Evolutionary conservation across 2,113 vertebrate species (phyloP).

Genomic region (Mellivora capensis): DNA sequence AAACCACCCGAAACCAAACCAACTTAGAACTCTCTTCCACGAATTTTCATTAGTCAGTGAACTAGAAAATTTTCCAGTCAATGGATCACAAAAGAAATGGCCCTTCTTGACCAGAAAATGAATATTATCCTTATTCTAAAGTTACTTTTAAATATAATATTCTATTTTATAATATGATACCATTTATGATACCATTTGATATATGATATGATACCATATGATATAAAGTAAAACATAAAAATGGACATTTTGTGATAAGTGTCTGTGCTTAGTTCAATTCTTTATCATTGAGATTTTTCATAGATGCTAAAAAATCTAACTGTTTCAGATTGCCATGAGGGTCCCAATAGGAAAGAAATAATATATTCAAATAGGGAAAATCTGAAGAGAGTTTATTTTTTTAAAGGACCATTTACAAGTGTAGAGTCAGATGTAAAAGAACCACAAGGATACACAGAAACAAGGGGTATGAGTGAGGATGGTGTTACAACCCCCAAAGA

Average conservation of each 20-base stretch:
- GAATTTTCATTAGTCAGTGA: neutral
- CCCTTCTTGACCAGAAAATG: conserved; percentile 4
- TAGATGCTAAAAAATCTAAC: neutral
- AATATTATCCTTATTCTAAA: conserved; percentile 5
- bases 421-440: neutral
- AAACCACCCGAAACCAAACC: neutral
- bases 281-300: conserved; percentile 16
- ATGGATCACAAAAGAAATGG: neutral
- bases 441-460: neutral
- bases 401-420: neutral
- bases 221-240: conserved; percentile 19
- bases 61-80: neutral
- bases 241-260: neutral
- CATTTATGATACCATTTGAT: conserved; percentile 12
- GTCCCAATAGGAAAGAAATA: neutral
- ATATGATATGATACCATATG: neutral
- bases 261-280: neutral
- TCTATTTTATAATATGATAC: neutral
- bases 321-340: neutral
- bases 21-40: neutral
- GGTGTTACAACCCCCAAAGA: neutral
- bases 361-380: neutral
- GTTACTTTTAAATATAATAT: conserved; percentile 34
- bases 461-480: neutral
- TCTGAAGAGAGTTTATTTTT: neutral